Evolutionary conservation across 2,888 invertebrate genomes (phyloP).

Genomic region (Biston stratarius): DNA sequence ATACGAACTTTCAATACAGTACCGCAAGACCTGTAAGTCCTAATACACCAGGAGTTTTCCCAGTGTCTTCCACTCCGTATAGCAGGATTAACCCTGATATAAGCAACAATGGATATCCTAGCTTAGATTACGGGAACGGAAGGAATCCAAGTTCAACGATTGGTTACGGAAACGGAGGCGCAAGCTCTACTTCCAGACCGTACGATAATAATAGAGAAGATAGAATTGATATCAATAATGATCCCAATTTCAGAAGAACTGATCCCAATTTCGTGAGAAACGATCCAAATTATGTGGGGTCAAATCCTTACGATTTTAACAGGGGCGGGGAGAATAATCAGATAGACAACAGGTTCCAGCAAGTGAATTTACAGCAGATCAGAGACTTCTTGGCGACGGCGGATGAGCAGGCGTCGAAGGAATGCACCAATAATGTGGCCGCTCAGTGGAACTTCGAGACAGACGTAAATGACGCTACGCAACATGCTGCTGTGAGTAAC

Average conservation of each 20-base stretch:
- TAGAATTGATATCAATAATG: slow-evolving; percentile 77
- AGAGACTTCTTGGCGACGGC: slow-evolving; percentile 89
- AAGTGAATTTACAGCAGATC: slow-evolving; percentile 77
- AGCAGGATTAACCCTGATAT: slow-evolving; percentile 78
- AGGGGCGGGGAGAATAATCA: slow-evolving; percentile 68
- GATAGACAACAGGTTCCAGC: slow-evolving; percentile 76
- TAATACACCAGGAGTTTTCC: slow-evolving; percentile 64
- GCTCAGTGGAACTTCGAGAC: slow-evolving; percentile 97
- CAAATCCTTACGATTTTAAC: slow-evolving; percentile 78
- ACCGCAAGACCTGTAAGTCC: slow-evolving; percentile 63
- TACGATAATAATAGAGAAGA: slow-evolving; percentile 75
- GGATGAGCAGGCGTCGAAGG: slow-evolving; percentile 91
- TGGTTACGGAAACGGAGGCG: slow-evolving; percentile 67
- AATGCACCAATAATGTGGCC: slow-evolving; percentile 94
- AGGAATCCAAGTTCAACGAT: slow-evolving; percentile 68
- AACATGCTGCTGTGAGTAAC: slow-evolving; percentile 92
- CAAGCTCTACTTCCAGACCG: slow-evolving; percentile 67
- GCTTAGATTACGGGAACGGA: slow-evolving; percentile 65
- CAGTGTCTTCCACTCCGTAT: slow-evolving; percentile 73
- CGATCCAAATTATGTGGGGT: slow-evolving; percentile 76
- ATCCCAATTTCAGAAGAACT: slow-evolving; percentile 77
- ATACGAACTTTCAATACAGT: slow-evolving; percentile 70
- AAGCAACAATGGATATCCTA: slow-evolving; percentile 79
- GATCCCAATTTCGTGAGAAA: slow-evolving; percentile 84
- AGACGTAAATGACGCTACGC: slow-evolving; percentile 93